Conservation (phyloP, 2,113 vertebrate species). For the Melanerpes aurifrons region DNA sequence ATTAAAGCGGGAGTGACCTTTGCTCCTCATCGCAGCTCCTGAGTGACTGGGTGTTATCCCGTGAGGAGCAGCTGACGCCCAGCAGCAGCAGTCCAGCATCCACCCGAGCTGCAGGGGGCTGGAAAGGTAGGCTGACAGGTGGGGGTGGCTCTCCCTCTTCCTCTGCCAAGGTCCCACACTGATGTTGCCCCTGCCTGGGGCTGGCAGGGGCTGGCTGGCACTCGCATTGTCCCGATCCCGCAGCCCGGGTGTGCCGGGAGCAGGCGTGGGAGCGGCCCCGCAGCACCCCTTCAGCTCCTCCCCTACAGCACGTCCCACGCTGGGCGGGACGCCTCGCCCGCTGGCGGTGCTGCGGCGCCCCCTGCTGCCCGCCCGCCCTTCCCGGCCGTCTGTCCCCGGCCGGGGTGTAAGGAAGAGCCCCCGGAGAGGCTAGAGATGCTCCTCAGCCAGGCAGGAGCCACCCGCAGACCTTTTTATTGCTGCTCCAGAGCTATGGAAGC, state of each 20-base stretch:
- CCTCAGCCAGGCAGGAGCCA: too few species aligned
- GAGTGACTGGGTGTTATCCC: neutral
- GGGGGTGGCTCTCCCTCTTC: neutral
- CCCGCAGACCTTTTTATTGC: accelerated
- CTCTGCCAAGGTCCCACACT: neutral
- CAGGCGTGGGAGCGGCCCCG: too few species aligned
- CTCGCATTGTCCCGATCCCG: accelerated
- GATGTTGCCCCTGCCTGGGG: too few species aligned
- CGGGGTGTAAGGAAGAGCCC: neutral
- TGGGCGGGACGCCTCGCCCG: too few species aligned
- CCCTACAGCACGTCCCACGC: too few species aligned
- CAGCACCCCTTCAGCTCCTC: too few species aligned
- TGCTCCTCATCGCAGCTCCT: neutral
- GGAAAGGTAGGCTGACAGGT: neutral
- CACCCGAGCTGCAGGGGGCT: neutral
- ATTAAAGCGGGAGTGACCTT: neutral
- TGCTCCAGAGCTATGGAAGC: neutral
- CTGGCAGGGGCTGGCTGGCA: neutral
- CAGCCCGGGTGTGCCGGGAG: too few species aligned
- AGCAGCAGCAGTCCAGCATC: neutral
- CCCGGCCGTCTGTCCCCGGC: accelerated
- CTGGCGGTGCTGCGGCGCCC: neutral
- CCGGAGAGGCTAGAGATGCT: neutral
- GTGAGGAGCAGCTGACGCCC: neutral
- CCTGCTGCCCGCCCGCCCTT: neutral